Conservation (phyloP, 2,113 vertebrate species). For the Sprattus sprattus region DNA sequence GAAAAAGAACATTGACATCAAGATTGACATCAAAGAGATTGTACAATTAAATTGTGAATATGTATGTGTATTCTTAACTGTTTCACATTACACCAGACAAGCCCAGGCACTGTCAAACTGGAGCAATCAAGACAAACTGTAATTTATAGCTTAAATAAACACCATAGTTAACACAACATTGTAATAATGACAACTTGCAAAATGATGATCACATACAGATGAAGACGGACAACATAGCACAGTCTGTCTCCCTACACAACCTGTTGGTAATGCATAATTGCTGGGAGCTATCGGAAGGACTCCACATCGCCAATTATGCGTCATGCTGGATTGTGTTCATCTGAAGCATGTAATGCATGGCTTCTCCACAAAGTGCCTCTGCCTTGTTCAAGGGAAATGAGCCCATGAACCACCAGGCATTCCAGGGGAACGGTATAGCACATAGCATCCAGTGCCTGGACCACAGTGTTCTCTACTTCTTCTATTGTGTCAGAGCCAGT, state of each 20-base stretch:
- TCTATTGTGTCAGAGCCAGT: neutral
- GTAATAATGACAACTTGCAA: constrained; percentile 3
- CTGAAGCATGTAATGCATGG: constrained; percentile 48
- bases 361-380: constrained; percentile 26
- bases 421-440: neutral
- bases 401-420: constrained; percentile 13
- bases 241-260: constrained; percentile 8
- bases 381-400: constrained; percentile 11
- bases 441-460: neutral
- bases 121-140: neutral
- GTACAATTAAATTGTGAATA: neutral
- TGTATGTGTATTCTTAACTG: neutral
- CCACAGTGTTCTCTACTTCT: neutral
- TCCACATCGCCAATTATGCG: constrained; percentile 39
- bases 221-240: neutral
- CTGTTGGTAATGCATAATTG: constrained; percentile 45
- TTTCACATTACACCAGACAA: neutral
- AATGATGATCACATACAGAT: neutral
- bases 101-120: neutral
- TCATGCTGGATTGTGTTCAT: constrained; percentile 43
- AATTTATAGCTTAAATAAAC: neutral
- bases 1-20: neutral
- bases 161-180: neutral
- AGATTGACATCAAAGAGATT: neutral
- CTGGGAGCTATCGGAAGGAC: constrained; percentile 44